Evolutionary conservation across 1,140 invertebrate genomes (phyloP).

Genomic region (Brachionus calyciflorus): DNA sequence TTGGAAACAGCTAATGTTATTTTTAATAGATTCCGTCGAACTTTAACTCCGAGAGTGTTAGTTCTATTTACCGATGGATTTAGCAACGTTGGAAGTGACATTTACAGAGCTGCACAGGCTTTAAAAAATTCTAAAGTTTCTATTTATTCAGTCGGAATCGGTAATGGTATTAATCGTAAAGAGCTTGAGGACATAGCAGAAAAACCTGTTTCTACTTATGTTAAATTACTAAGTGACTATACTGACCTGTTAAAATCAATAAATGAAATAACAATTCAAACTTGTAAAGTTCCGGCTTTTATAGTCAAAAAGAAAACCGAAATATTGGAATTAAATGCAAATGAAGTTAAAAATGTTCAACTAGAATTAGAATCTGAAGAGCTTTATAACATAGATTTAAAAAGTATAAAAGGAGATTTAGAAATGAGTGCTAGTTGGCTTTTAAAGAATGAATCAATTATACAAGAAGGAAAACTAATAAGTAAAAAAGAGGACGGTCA

Average conservation of each 20-base stretch:
- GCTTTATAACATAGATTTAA: too few relatives aligned
- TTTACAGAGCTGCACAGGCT: not conserved
- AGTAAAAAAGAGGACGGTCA: too few relatives aligned
- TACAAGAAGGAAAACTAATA: too few relatives aligned
- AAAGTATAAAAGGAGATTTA: too few relatives aligned
- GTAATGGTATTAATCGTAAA: not conserved
- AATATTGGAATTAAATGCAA: not conserved
- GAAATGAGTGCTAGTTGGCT: too few relatives aligned
- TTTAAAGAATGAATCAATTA: too few relatives aligned
- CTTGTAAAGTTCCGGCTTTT: not conserved
- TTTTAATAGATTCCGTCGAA: not conserved
- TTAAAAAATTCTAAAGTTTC: not conserved
- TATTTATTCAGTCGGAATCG: not conserved
- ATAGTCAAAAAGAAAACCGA: not conserved
- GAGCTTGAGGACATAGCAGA: not conserved
- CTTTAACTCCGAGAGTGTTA: not conserved
- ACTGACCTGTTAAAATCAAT: not conserved
- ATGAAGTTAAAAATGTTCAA: not conserved
- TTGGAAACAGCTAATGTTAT: not conserved
- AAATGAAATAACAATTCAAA: not conserved
- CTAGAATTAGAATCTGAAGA: too few relatives aligned
- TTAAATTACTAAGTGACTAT: not conserved
- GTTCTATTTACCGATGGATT: not conserved
- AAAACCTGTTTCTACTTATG: not conserved
- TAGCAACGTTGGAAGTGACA: not conserved